Evolutionary conservation across 2,113 vertebrate genomes (phyloP).

Genomic region (Colistium nudipinnis): DNA sequence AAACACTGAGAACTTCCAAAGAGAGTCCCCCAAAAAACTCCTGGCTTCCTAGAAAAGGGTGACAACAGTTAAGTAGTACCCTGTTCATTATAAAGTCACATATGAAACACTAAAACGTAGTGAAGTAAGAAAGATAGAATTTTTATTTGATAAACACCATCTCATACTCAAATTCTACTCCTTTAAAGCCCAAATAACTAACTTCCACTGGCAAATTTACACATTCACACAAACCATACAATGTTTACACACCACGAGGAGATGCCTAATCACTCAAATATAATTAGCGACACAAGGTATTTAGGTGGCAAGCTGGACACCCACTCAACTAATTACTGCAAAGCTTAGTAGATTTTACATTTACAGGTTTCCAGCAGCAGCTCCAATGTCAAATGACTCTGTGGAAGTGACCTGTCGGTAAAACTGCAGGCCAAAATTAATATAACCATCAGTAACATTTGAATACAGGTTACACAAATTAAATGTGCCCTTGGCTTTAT

Average conservation of each 20-base stretch:
- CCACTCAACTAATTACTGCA: conserved; percentile 37
- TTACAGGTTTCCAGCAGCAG: conserved; percentile 30
- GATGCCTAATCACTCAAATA: not conserved
- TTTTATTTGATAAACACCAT: not conserved
- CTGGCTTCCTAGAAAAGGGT: not conserved
- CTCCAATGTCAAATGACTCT: conserved; percentile 3
- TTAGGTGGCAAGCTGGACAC: conserved; percentile 3
- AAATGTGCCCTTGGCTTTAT: conserved; percentile 15
- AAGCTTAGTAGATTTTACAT: conserved; percentile 48
- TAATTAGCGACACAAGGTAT: conserved; percentile 53
- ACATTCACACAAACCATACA: not conserved
- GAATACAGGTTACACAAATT: conserved; percentile 16
- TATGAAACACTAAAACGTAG: not conserved
- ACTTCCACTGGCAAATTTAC: not conserved
- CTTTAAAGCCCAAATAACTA: conserved; percentile 24
- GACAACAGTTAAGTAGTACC: not conserved
- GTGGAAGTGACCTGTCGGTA: not conserved
- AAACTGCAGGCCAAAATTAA: not conserved
- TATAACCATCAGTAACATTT: not conserved
- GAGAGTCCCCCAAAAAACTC: not conserved
- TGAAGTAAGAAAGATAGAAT: not conserved
- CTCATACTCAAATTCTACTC: conserved; percentile 56
- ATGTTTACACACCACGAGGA: not conserved
- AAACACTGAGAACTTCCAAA: not conserved
- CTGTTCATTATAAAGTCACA: not conserved